Evolutionary conservation across 1,140 invertebrate genomes (phyloP), one percentile per base, ranked within the genome.

Genomic region (Microplitis mediator): DNA sequence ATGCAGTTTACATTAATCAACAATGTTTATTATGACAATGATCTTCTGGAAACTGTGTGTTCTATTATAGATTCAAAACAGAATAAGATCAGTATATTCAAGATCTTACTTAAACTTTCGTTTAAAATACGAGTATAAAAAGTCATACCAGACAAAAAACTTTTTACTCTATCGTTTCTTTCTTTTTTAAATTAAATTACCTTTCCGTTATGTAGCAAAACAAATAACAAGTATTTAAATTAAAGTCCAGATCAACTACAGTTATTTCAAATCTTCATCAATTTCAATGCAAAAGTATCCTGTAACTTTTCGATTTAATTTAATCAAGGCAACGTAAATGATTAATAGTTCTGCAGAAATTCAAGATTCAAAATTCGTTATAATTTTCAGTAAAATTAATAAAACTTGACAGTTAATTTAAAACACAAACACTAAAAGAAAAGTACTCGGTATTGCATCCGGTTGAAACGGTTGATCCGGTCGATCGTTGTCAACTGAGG

Each of bases 401-500:
- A 4, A 14, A 14, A n/a, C 52, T 23, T n/a, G 9, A 54, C 52
- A 54, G 5, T 14, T 13, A 14, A n/a, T 54, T 14, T 13, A 4
- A 54, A 54, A 54, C 52, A 54, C 16, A 61, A 23, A 13, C 11
- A 32, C 11, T 61, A 32, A 52, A 51, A 8, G 63, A 67, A 67
- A 51, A 67, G 39, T 66, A 67, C 51, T 39, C 16, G 39, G 11
- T 50, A 50, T 54, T 67, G 50, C 31, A 52, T 67, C 65, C 50
- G 52, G 50, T 54, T 50, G 32, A 31, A 9, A 50, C 65, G 65
- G 50, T 67, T 14, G 50, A 67, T 52, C 16, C 65, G 65, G 50
- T 67, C 39, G 50, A 67, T 52, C 16, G 65, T 67, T 16, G 65
- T 54, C 65, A 50, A 67, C 65, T 67, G 65, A 67, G 9, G 23